Conservation (phyloP, 2,113 vertebrate species). For the Colinus virginianus region DNA sequence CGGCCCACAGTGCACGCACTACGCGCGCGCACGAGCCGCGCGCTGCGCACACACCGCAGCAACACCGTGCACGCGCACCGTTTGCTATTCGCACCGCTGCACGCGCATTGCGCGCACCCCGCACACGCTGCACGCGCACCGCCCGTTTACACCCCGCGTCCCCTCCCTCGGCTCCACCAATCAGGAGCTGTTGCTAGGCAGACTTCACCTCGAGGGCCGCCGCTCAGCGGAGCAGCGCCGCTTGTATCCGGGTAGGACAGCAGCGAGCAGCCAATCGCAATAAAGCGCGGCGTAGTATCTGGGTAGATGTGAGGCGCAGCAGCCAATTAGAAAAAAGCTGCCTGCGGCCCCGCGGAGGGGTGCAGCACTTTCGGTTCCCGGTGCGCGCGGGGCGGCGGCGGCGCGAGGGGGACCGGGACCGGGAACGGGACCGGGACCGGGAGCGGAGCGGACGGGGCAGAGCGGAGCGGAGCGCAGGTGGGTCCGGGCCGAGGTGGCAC, state of each 20-base stretch:
- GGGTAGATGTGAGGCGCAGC: neutral
- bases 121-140: neutral
- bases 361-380: slow-evolving; percentile 11
- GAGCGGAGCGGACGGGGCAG: no score
- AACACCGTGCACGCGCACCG: neutral
- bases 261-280: neutral
- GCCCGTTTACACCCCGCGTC: neutral
- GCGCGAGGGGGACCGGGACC: no score
- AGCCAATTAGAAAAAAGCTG: slow-evolving; percentile 7
- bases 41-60: neutral
- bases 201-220: neutral
- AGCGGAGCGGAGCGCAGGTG: neutral
- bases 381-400: neutral
- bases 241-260: slow-evolving; percentile 26
- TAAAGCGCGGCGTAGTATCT: neutral
- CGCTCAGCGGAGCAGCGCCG: neutral
- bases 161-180: neutral
- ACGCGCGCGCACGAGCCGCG: no score
- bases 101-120: fast-evolving
- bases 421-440: no score
- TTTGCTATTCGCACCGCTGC: neutral
- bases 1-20: neutral
- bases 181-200: slow-evolving; percentile 38
- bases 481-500: neutral
- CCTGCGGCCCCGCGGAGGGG: neutral